Percentiles rank a stretch among this genome's conserved stretches.
These are phyloP conservation scores for Epinephelus malabaricus DNA, from an alignment of 2,797 vertebrate species.

Conservation along the genomic window DNA sequence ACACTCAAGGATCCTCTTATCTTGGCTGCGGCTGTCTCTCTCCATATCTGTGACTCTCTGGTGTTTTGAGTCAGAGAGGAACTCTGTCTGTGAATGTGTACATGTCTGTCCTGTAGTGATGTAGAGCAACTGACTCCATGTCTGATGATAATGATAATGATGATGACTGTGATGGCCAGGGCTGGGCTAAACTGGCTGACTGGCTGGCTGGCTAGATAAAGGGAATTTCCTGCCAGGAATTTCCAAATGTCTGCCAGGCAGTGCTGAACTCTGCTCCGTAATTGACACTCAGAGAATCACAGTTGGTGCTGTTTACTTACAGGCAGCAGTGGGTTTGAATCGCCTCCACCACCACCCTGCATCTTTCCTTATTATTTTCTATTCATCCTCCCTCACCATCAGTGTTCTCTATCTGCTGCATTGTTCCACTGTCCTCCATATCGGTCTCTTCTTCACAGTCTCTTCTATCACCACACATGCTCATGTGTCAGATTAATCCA, in stretches of 20 bases:
- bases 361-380: conserved; percentile 44
- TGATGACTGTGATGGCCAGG: conserved; percentile 68
- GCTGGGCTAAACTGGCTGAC: conserved; percentile 57
- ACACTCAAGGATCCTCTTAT: conserved; percentile 72
- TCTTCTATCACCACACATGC: neutral
- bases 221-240: conserved; percentile 78
- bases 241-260: conserved; percentile 73
- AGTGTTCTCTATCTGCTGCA: conserved; percentile 19
- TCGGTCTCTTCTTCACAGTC: neutral
- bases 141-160: conserved; percentile 75
- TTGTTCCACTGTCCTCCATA: conserved; percentile 10
- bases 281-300: conserved; percentile 55
- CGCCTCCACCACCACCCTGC: conserved; percentile 13
- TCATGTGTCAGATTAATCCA: neutral
- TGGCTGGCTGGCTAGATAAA: conserved; percentile 66
- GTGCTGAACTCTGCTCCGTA: conserved; percentile 55
- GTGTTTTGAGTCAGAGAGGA: conserved; percentile 60
- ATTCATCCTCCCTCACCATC: conserved; percentile 11
- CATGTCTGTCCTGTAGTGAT: conserved; percentile 50
- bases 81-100: conserved; percentile 54
- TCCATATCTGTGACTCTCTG: conserved; percentile 62
- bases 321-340: conserved; percentile 39
- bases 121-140: conserved; percentile 61
- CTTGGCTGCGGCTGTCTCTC: conserved; percentile 48
- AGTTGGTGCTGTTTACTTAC: conserved; percentile 64